Base-by-base conservation (phyloP, 2,888 invertebrate species). In the Pyrgus malvae region DNA sequence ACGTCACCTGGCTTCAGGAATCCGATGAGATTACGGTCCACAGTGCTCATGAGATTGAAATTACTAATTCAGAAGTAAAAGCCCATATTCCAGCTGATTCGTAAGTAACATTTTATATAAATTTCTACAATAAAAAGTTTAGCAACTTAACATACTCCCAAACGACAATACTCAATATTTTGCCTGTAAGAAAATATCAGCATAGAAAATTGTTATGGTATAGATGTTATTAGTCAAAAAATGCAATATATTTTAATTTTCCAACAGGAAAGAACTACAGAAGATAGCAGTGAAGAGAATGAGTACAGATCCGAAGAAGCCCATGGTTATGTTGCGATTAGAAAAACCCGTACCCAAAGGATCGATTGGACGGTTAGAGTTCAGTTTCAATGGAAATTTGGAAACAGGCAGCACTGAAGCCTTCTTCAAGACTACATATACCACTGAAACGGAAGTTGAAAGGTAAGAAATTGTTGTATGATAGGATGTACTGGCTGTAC, bases 381-480 rank as follows among this genome's bases (percentile, higher is more conserved):
- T 96, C 40, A 86, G 81, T 1, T 96, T 94, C 69, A 91, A 91
- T 55, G 95, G 95, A 0, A 91, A 89, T 50, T 80, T 96, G 62
- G 93, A 91, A 57, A 92, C 92, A 11, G 91, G 92, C 4, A 90
- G 87, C 3, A 92, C 93, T 0, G 93, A 94, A 60, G 95, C 94
- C 0, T 90, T 96, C 56, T 96, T 95, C 70, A 93, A 92, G 69
- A 92, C 92, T 23, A 91, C 90, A 35, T 96, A 95, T 68, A 70
- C 64, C 0, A 73, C 74, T 0, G 88, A 91, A 1, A 76, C 86
- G 56, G 87, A 85, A 42, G 73, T 71, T 7, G 87, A 85, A 54
- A 91, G 89, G 92, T 91, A 67, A 74, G 58, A 29, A 27, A 2
- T n/a, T n/a, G n/a, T n/a, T n/a, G n/a, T n/a, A n/a, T n/a, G n/a